Percentiles rank a stretch among this genome's conserved stretches.
These are phyloP conservation scores for Poeciliopsis infans DNA, from an alignment of 2,797 vertebrate genomes.

Conservation along the genomic window DNA sequence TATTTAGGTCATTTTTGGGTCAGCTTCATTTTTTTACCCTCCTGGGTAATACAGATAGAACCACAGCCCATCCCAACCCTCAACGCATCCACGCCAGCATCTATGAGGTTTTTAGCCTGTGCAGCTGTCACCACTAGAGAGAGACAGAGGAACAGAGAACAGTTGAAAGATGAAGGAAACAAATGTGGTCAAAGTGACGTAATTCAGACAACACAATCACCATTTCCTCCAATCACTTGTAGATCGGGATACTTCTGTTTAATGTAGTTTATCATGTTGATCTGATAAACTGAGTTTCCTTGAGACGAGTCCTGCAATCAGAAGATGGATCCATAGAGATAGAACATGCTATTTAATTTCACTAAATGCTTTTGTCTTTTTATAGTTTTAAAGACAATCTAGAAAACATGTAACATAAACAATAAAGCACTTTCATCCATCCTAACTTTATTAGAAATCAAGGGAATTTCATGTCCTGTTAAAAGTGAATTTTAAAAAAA, in stretches of 20 bases:
- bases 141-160: conserved; percentile 27
- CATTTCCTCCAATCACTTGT: conserved; percentile 92
- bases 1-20: not conserved
- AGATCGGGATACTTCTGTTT: conserved; percentile 92
- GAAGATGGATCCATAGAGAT: not conserved
- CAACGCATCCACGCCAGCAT: conserved; percentile 91
- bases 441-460: not conserved
- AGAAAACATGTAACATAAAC: not conserved
- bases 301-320: conserved; percentile 89
- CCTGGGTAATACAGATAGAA: conserved; percentile 95
- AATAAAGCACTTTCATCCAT: not conserved
- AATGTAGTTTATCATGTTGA: conserved; percentile 91
- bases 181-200: not conserved
- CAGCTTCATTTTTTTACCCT: conserved; percentile 78
- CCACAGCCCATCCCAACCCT: conserved; percentile 95
- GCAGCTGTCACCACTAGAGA: conserved; percentile 92
- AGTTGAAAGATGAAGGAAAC: not conserved
- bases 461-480: not conserved
- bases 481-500: not conserved
- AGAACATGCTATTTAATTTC: not conserved
- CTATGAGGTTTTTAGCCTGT: conserved; percentile 95
- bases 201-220: conserved; percentile 59
- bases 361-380: not conserved
- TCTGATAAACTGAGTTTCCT: conserved; percentile 93
- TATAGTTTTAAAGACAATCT: not conserved